Conservation (phyloP, 1,140 invertebrate genomes). For the Drosophila takahashii region DNA sequence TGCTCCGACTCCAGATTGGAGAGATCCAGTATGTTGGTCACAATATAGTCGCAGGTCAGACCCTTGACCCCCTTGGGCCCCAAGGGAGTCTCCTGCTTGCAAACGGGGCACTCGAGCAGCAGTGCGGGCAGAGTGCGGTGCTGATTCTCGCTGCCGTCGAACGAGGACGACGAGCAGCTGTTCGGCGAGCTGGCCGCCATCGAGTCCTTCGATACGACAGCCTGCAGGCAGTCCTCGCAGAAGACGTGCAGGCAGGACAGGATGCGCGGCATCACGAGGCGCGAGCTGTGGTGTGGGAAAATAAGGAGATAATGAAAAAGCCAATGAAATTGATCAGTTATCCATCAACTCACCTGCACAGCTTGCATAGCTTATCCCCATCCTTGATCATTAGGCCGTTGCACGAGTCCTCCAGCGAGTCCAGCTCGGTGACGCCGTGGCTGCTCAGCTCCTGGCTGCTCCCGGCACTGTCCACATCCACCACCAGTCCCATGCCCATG, state of each 20-base stretch:
- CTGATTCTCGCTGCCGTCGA: slow-evolving; percentile 69
- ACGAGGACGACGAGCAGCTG: slow-evolving; percentile 82
- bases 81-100: slow-evolving; percentile 93
- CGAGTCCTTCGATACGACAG: slow-evolving; percentile 88
- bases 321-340: too few species aligned
- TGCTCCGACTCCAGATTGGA: slow-evolving; percentile 90
- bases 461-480: slow-evolving; percentile 65
- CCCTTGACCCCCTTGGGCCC: slow-evolving; percentile 90
- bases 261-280: slow-evolving; percentile 92
- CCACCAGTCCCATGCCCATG: slow-evolving; percentile 43
- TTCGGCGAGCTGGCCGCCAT: slow-evolving; percentile 61
- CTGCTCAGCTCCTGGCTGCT: slow-evolving; percentile 71
- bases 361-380: slow-evolving; percentile 72
- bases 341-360: slow-evolving; percentile 72
- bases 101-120: slow-evolving; percentile 88
- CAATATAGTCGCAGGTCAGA: slow-evolving; percentile 92
- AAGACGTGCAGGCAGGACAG: slow-evolving; percentile 97
- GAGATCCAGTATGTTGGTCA: slow-evolving; percentile 94
- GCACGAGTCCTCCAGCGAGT: slow-evolving; percentile 76
- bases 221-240: slow-evolving; percentile 94
- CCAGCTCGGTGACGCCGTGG: slow-evolving; percentile 70
- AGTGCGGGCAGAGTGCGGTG: slow-evolving; percentile 46
- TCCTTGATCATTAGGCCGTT: slow-evolving; percentile 73
- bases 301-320: background rate
- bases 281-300: slow-evolving; percentile 78